These are phyloP conservation scores for Trachelus iudaicus DNA, from an alignment of 2,888 invertebrate genomes.

Conservation along the genomic window DNA sequence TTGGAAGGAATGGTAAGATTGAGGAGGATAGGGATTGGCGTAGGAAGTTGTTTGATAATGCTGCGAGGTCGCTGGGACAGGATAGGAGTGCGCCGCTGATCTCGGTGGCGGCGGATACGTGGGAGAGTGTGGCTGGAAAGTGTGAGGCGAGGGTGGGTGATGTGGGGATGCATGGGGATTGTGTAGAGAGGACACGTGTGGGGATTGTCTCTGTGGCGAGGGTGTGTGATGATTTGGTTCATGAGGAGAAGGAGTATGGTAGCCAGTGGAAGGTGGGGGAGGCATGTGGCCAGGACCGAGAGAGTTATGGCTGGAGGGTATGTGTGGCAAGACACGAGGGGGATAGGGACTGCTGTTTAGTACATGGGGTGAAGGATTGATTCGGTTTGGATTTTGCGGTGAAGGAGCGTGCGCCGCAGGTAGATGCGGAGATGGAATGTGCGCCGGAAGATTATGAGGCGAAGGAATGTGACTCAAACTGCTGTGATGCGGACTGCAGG, in stretches of 20 bases:
- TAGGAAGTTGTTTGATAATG: constrained; percentile 59
- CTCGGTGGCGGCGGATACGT: constrained; percentile 67
- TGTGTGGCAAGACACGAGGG: constrained; percentile 1
- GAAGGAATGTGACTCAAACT: constrained; percentile 58
- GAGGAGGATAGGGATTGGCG: constrained; percentile 51
- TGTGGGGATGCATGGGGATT: constrained; percentile 44
- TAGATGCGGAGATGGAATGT: constrained; percentile 55
- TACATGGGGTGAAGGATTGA: constrained; percentile 37
- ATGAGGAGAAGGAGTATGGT: constrained; percentile 42
- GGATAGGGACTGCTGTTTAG: background rate
- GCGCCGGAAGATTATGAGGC: constrained; percentile 50
- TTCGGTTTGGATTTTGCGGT: constrained; percentile 48
- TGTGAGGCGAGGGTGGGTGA: constrained; percentile 63
- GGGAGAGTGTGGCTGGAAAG: constrained; percentile 66
- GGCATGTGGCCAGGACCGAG: constrained; percentile 50
- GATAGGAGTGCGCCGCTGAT: constrained; percentile 68
- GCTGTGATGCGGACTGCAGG: constrained; percentile 48
- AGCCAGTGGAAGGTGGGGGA: constrained; percentile 16
- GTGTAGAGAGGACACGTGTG: constrained; percentile 16
- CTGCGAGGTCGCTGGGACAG: constrained; percentile 68
- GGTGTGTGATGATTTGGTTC: constrained; percentile 41
- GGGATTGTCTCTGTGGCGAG: constrained; percentile 42
- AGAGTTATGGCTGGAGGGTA: constrained; percentile 29
- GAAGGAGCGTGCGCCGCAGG: constrained; percentile 31
- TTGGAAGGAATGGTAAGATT: constrained; percentile 57